These are phyloP conservation scores for Mastigias papua DNA, from an alignment of 30 jellyfish, hydroid and myxozoan genomes.

Conservation along the genomic window DNA sequence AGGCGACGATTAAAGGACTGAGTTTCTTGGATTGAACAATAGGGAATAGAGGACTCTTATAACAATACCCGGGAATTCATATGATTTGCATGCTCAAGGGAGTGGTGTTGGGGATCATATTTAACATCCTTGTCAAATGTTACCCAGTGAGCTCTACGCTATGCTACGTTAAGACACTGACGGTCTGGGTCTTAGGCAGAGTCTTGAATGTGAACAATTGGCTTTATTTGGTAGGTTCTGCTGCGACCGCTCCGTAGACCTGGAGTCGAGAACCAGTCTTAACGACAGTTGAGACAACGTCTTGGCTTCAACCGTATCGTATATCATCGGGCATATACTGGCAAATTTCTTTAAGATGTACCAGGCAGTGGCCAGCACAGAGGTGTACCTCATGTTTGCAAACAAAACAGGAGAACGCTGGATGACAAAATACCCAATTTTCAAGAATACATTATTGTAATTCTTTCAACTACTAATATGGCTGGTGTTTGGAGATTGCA, in stretches of 20 bases:
- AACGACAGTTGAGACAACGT: background rate
- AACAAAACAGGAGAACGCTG: background rate
- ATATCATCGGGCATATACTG: background rate
- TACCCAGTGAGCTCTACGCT: background rate
- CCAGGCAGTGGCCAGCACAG: background rate
- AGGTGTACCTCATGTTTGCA: background rate
- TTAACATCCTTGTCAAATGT: conserved; percentile 3
- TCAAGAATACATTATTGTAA: background rate
- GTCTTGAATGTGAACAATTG: conserved; percentile 3
- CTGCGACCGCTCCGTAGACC: background rate
- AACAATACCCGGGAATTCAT: background rate
- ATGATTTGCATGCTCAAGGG: conserved; percentile 20
- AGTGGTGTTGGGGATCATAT: background rate
- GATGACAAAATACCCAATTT: background rate
- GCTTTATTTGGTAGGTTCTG: background rate
- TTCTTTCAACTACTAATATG: background rate
- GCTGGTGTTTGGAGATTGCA: background rate
- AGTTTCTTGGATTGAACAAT: conserved; percentile 8
- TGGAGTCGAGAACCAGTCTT: background rate
- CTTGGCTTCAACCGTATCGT: conserved; percentile 7
- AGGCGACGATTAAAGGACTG: conserved; percentile 35
- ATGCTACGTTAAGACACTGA: background rate
- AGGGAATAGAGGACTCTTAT: background rate
- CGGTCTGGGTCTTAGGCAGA: background rate
- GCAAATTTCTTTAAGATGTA: background rate